A percentile compares a stretch with the other conserved stretches of the same genome.
Evolutionary conservation across 2,888 invertebrate genomes (phyloP).

Genomic region (Syrphus vitripennis): DNA sequence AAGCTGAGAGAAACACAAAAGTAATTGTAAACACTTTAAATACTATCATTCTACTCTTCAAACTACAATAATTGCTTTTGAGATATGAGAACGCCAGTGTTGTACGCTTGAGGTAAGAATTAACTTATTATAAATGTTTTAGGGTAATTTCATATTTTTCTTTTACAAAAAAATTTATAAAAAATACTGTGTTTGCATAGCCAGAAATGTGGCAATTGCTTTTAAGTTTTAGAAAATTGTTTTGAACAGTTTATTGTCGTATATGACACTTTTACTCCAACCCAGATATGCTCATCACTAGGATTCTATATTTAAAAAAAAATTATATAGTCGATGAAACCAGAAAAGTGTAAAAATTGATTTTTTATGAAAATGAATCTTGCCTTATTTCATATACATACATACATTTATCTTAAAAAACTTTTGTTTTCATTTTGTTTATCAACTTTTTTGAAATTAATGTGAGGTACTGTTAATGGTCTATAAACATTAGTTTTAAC

Average conservation of each 20-base stretch:
- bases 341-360: neutral
- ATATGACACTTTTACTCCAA: constrained; percentile 17
- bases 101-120: constrained; percentile 57
- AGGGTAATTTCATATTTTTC: constrained; percentile 10
- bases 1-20: constrained; percentile 10
- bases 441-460: too few species aligned
- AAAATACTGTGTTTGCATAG: neutral
- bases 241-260: constrained; percentile 29
- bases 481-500: too few species aligned
- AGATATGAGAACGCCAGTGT: constrained; percentile 33
- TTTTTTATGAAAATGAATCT: neutral
- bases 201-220: neutral
- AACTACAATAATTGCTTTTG: constrained; percentile 40
- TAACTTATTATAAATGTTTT: constrained; percentile 35
- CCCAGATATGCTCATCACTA: constrained; percentile 49
- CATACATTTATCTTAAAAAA: too few species aligned
- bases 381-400: neutral
- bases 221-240: neutral
- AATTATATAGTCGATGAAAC: neutral
- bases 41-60: neutral
- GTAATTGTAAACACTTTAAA: neutral
- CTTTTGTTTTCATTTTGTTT: too few species aligned
- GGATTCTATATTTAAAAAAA: neutral
- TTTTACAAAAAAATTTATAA: neutral
- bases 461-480: too few species aligned